A percentile compares a stretch with the other conserved stretches of the same genome.
phyloP scores from a whole-genome alignment of 2,888 invertebrate genomes.

The Standfussiana lucernea region DNA sequence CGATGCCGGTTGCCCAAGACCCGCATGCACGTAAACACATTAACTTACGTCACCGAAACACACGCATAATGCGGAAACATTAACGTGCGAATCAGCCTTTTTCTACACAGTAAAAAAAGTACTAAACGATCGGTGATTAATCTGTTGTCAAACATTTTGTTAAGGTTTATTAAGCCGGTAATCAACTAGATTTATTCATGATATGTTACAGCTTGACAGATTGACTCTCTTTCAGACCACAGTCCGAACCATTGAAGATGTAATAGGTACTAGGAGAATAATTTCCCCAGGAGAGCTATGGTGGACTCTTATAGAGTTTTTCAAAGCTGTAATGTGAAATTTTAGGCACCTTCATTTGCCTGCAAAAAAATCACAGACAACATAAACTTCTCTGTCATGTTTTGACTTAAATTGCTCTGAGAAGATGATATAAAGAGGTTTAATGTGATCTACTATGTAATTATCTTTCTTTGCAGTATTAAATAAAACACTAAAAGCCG shows the following conservation, averaged over 20 bases:
- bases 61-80: conserved; percentile 76
- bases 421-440: background rate
- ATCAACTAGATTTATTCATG: conserved; percentile 2
- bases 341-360: background rate
- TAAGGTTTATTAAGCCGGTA: background rate
- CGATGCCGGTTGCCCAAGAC: conserved; percentile 61
- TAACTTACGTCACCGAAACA: conserved; percentile 68
- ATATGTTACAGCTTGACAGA: background rate
- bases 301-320: background rate
- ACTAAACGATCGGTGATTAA: conserved; percentile 52
- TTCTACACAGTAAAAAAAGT: conserved; percentile 64
- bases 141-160: conserved; percentile 26
- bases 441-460: conserved; percentile 29
- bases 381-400: background rate
- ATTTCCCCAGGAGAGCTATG: background rate
- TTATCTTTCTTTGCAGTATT: conserved; percentile 22
- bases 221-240: background rate
- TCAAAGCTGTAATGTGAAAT: background rate
- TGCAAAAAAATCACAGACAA: background rate
- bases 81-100: conserved; percentile 68
- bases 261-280: background rate
- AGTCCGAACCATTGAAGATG: background rate
- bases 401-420: background rate
- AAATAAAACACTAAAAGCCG: conserved; percentile 21
- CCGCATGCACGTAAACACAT: conserved; percentile 75